Conservation (phyloP, 2,888 invertebrate genomes). For the Himalopsyche anomala region DNA sequence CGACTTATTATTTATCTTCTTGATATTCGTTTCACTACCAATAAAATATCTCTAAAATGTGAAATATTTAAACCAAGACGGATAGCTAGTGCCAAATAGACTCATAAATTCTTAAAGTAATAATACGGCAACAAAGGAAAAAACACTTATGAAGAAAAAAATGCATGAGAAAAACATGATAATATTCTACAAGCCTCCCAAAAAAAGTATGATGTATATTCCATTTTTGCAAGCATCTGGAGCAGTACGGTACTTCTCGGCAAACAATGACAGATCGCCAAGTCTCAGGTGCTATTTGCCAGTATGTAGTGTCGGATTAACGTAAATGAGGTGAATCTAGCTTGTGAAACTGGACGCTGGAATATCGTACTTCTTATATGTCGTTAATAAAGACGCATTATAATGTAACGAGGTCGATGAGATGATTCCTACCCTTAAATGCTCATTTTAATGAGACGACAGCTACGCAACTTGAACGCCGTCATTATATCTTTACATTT, state of each 20-base stretch:
- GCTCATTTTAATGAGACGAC: background rate
- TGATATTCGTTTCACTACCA: constrained; percentile 15
- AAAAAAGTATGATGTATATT: constrained; percentile 20
- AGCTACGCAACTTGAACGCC: background rate
- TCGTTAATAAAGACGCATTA: constrained; percentile 29
- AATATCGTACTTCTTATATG: background rate
- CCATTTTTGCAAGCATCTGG: constrained; percentile 28
- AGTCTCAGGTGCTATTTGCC: constrained; percentile 11
- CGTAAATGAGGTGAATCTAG: constrained; percentile 27
- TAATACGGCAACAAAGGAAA: constrained; percentile 25
- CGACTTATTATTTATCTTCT: background rate
- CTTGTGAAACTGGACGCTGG: constrained; percentile 25
- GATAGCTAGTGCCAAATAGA: background rate
- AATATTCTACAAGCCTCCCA: constrained; percentile 10
- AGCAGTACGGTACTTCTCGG: background rate
- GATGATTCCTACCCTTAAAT: background rate
- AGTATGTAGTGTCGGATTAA: constrained; percentile 13
- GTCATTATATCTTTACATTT: background rate
- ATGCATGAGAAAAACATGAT: background rate
- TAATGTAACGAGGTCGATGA: background rate
- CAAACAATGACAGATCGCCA: constrained; percentile 18
- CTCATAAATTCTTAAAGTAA: constrained; percentile 31
- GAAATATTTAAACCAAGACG: constrained; percentile 16
- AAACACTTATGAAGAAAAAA: constrained; percentile 22
- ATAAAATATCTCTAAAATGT: background rate